Percentiles rank a stretch among this genome's conserved stretches.
phyloP scores from a whole-genome alignment of 1,140 invertebrate species.

The Catajapyx aquilonaris region DNA sequence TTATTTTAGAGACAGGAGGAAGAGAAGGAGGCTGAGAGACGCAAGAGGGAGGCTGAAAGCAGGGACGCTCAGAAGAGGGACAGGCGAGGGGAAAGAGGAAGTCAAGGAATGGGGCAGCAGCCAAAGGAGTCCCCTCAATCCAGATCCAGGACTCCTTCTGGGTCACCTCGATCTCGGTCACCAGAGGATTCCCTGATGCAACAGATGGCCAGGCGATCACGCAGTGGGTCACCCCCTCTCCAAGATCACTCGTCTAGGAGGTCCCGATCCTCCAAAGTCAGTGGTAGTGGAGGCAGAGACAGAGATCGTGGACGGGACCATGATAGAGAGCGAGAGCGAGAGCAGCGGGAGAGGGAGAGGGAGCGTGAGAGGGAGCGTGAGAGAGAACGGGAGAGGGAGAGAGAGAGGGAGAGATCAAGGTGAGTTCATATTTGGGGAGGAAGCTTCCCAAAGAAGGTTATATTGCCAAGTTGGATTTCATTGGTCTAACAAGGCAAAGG shows the following conservation, averaged over 20 bases:
- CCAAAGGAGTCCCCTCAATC: too few relatives aligned
- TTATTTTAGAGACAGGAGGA: conserved; percentile 14
- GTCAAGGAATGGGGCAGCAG: neutral
- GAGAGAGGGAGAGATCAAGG: conserved; percentile 16
- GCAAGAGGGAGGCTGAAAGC: neutral
- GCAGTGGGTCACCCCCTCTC: neutral
- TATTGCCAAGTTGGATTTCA: too few relatives aligned
- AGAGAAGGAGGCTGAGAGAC: conserved; percentile 7
- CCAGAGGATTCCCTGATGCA: too few relatives aligned
- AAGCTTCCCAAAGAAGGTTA: too few relatives aligned
- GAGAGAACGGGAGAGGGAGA: conserved; percentile 16
- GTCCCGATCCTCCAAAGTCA: conserved; percentile 12
- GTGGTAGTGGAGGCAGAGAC: conserved; percentile 15
- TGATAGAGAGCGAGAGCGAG: conserved; percentile 22
- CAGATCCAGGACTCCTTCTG: too few relatives aligned
- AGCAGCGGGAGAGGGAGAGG: conserved; percentile 16
- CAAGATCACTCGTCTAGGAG: conserved; percentile 14
- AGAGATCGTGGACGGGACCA: conserved; percentile 16
- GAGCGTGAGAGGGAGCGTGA: conserved; percentile 14
- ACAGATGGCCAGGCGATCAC: too few relatives aligned
- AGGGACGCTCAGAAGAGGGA: neutral
- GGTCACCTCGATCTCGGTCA: too few relatives aligned
- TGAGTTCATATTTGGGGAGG: too few relatives aligned
- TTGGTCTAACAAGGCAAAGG: too few relatives aligned
- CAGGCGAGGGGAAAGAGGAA: neutral